These are phyloP conservation scores for Potorous gilbertii DNA, from an alignment of 2,797 vertebrate genomes.

Conservation along the genomic window DNA sequence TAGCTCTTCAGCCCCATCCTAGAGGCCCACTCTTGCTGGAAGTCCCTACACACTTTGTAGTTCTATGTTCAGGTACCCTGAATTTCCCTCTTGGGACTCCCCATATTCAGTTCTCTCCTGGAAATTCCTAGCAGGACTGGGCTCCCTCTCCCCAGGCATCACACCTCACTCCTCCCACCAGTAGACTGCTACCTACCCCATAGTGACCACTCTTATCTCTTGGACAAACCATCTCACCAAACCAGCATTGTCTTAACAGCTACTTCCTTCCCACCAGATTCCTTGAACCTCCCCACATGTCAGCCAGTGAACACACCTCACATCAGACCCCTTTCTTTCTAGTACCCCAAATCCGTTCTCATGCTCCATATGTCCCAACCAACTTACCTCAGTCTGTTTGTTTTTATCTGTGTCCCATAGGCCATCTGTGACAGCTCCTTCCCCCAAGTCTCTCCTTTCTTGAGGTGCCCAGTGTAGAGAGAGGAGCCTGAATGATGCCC, in stretches of 20 bases:
- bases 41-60: background rate
- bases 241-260: too few relatives aligned
- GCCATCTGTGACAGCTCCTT: background rate
- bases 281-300: background rate
- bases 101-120: slow-evolving; percentile 71
- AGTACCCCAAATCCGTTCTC: background rate
- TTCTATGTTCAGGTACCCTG: background rate
- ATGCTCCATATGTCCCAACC: background rate
- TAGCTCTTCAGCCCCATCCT: background rate
- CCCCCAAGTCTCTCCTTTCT: background rate
- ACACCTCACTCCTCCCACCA: background rate
- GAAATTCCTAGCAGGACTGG: slow-evolving; percentile 35
- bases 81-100: slow-evolving; percentile 48
- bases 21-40: background rate
- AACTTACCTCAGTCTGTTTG: background rate
- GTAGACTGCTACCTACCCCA: too few relatives aligned
- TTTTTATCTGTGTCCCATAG: background rate
- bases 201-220: background rate
- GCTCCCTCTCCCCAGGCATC: background rate
- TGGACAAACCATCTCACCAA: background rate
- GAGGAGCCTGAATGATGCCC: slow-evolving; percentile 60
- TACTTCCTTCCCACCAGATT: background rate
- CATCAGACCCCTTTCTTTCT: background rate
- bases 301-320: background rate
- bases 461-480: background rate